These are phyloP conservation scores for Promerops cafer DNA, from an alignment of 2,113 vertebrate genomes.

Conservation along the genomic window DNA sequence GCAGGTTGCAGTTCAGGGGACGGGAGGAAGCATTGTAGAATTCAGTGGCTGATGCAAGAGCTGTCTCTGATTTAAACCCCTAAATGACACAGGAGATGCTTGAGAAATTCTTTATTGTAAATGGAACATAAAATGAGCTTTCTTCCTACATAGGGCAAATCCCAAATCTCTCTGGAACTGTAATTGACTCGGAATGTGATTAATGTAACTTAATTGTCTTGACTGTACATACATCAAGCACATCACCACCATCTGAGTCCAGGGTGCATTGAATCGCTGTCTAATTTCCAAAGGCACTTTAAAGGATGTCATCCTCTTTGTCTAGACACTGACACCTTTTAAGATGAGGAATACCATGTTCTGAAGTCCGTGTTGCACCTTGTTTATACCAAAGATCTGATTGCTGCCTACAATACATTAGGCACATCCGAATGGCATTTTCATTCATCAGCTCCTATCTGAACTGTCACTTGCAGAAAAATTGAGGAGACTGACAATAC, in stretches of 20 bases:
- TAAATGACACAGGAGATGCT: slow-evolving; percentile 8
- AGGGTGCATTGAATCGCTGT: slow-evolving; percentile 35
- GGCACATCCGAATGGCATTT: slow-evolving; percentile 16
- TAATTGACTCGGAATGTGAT: slow-evolving; percentile 69
- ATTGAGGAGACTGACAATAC: slow-evolving; percentile 34
- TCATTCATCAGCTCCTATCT: slow-evolving; percentile 46
- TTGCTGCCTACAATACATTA: slow-evolving; percentile 4
- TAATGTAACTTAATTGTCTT: slow-evolving; percentile 70
- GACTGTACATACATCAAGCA: slow-evolving; percentile 65
- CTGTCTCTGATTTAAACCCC: not conserved
- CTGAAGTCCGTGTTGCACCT: not conserved
- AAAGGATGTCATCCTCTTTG: slow-evolving; percentile 53
- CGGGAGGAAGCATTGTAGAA: not conserved
- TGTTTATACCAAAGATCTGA: slow-evolving; percentile 50
- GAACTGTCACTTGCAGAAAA: slow-evolving; percentile 34
- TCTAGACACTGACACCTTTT: slow-evolving; percentile 55
- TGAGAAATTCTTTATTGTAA: slow-evolving; percentile 44
- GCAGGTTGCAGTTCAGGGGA: not conserved
- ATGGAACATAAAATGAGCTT: slow-evolving; percentile 42
- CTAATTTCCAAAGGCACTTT: slow-evolving; percentile 60
- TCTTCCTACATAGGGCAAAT: slow-evolving; percentile 50
- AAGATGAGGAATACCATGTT: slow-evolving; percentile 30
- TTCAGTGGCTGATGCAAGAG: not conserved
- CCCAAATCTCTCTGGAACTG: slow-evolving; percentile 51
- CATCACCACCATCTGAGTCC: slow-evolving; percentile 59